These are phyloP conservation scores for Dipodomys stephensi DNA, from an alignment of 2,113 vertebrate species.

Conservation along the genomic window DNA sequence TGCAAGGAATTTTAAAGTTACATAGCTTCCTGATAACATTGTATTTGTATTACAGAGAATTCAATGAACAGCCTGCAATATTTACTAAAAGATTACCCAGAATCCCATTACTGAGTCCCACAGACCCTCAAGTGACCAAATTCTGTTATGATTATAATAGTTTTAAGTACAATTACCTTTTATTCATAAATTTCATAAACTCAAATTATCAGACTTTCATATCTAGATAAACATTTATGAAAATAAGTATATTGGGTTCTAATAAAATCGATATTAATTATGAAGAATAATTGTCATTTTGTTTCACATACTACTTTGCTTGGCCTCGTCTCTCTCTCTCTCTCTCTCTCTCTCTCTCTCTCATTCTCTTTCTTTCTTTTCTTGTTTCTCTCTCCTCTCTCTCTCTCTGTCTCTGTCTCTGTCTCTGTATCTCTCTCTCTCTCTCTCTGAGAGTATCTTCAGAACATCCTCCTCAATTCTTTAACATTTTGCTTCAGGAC, in stretches of 20 bases:
- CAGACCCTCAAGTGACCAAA: not conserved
- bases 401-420: too few relatives aligned
- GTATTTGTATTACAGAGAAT: not conserved
- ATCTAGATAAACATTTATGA: not conserved
- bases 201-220: not conserved
- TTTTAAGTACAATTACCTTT: conserved; percentile 28
- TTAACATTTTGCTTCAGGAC: not conserved
- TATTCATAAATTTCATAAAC: not conserved
- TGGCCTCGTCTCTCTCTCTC: too few relatives aligned
- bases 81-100: not conserved
- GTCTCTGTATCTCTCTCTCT: too few relatives aligned
- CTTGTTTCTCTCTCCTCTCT: too few relatives aligned
- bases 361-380: too few relatives aligned
- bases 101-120: not conserved
- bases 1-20: not conserved
- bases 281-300: not conserved
- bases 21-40: not conserved
- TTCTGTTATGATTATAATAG: not conserved
- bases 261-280: too few relatives aligned
- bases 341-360: too few relatives aligned
- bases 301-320: too few relatives aligned
- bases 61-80: not conserved
- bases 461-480: not conserved
- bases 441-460: not conserved
- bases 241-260: too few relatives aligned